Percentiles rank a stretch among this genome's conserved stretches.
Evolutionary conservation across 2,113 vertebrate species (phyloP).

Genomic region (Tetrao urogallus): DNA sequence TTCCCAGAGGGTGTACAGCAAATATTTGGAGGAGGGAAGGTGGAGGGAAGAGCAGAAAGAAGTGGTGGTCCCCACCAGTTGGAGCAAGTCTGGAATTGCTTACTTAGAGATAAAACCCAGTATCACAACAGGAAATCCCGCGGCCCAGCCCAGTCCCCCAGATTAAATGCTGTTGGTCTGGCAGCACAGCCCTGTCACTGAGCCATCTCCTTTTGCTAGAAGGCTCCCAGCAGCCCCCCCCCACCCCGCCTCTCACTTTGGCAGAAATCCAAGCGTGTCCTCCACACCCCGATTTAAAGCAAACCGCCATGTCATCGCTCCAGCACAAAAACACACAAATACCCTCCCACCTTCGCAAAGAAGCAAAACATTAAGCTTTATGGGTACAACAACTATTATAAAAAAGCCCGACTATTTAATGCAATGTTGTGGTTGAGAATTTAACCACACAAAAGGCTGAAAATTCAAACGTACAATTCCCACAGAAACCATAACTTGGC

Average conservation of each 20-base stretch:
- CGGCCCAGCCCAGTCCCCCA: neutral
- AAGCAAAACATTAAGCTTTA: conserved; percentile 67
- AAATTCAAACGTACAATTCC: conserved; percentile 61
- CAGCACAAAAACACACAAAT: conserved; percentile 30
- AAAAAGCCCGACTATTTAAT: conserved; percentile 45
- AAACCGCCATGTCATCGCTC: conserved; percentile 46
- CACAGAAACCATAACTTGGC: conserved; percentile 71
- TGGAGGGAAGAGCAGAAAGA: neutral
- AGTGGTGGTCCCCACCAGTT: neutral
- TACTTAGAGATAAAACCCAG: neutral
- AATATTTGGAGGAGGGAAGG: neutral
- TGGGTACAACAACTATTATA: conserved; percentile 36
- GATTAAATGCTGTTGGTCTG: conserved; percentile 31
- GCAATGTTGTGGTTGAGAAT: conserved; percentile 53
- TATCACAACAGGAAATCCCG: conserved; percentile 27
- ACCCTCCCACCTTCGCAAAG: conserved; percentile 52
- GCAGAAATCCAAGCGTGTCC: conserved; percentile 30
- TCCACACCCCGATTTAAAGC: neutral
- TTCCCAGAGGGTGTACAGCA: neutral
- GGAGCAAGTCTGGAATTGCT: neutral
- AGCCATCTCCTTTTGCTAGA: neutral
- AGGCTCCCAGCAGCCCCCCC: neutral
- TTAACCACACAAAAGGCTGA: conserved; percentile 69
- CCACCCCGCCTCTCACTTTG: neutral
- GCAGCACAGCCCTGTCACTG: neutral